Conservation (phyloP, 2,888 invertebrate genomes). For the Craniophora ligustri region DNA sequence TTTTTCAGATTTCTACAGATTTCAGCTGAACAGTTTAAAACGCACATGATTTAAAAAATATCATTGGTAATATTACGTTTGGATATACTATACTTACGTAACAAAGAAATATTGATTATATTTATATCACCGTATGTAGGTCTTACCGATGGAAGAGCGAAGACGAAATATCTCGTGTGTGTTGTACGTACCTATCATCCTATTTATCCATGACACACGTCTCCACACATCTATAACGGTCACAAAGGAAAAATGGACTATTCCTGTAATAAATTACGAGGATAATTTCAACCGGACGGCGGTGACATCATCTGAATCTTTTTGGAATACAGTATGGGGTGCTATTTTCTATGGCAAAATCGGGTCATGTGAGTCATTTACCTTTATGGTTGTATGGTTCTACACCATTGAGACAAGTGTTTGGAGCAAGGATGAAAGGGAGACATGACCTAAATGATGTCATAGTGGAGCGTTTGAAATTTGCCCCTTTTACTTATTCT, state of each 20-base stretch:
- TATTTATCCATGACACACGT: conserved; percentile 20
- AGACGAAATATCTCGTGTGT: background rate
- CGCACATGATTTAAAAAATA: no score
- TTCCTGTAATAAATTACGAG: conserved; percentile 26
- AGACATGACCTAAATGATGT: conserved; percentile 36
- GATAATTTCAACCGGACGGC: conserved; percentile 11
- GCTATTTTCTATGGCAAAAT: conserved; percentile 44
- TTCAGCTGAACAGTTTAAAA: no score
- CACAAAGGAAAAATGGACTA: conserved; percentile 42
- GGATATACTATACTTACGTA: no score
- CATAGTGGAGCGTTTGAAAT: conserved; percentile 11
- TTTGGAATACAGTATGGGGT: conserved; percentile 34
- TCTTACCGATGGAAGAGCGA: no score
- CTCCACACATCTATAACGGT: conserved; percentile 27
- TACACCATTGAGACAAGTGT: conserved; percentile 22
- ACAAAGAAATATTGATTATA: no score
- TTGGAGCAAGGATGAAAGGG: conserved; percentile 32
- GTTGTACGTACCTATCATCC: background rate
- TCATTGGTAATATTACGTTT: no score
- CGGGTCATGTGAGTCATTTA: conserved; percentile 52
- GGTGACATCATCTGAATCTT: conserved; percentile 49
- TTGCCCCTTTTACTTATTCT: conserved; percentile 28
- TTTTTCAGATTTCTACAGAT: no score
- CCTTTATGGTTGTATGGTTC: conserved; percentile 35
- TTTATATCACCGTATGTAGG: no score